Percentiles rank a stretch among this genome's conserved stretches.
Evolutionary conservation across 2,113 vertebrate species (phyloP).

Genomic region (Prietella phreatophila): DNA sequence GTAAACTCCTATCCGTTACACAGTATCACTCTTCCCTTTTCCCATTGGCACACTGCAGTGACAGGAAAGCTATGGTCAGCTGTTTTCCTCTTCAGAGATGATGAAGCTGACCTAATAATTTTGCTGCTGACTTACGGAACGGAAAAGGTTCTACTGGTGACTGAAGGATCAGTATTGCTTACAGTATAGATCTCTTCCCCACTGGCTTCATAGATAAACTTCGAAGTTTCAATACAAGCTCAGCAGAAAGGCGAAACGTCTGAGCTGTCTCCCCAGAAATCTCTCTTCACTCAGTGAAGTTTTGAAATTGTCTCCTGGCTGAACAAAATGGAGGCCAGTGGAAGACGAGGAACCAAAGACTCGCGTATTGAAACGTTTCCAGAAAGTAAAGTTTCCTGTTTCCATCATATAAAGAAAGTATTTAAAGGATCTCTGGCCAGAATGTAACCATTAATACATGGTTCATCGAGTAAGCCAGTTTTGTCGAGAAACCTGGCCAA

Average conservation of each 20-base stretch:
- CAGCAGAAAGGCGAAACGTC: slow-evolving; percentile 24
- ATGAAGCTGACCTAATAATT: slow-evolving; percentile 36
- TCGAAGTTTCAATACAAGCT: slow-evolving; percentile 26
- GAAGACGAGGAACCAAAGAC: neutral
- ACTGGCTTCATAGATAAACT: slow-evolving; percentile 48
- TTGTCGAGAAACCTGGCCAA: neutral
- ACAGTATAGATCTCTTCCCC: slow-evolving; percentile 48
- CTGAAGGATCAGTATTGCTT: slow-evolving; percentile 49
- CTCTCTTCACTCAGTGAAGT: neutral
- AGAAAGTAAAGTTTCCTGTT: neutral
- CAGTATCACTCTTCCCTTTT: neutral
- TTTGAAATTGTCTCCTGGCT: slow-evolving; percentile 19
- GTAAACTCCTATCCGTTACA: slow-evolving; percentile 21
- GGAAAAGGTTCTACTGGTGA: neutral
- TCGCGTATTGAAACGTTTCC: neutral
- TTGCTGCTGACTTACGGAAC: neutral
- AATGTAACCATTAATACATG: neutral
- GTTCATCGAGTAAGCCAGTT: neutral
- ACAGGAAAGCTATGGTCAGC: slow-evolving; percentile 28
- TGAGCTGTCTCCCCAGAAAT: neutral
- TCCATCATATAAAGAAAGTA: neutral
- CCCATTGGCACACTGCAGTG: neutral
- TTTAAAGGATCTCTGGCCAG: neutral
- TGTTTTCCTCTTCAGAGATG: slow-evolving; percentile 20
- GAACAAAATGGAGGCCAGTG: neutral